Evolutionary conservation across 2,797 vertebrate species (phyloP), one percentile per base, ranked within the genome.

Genomic region (Acipenser oxyrinchus): DNA sequence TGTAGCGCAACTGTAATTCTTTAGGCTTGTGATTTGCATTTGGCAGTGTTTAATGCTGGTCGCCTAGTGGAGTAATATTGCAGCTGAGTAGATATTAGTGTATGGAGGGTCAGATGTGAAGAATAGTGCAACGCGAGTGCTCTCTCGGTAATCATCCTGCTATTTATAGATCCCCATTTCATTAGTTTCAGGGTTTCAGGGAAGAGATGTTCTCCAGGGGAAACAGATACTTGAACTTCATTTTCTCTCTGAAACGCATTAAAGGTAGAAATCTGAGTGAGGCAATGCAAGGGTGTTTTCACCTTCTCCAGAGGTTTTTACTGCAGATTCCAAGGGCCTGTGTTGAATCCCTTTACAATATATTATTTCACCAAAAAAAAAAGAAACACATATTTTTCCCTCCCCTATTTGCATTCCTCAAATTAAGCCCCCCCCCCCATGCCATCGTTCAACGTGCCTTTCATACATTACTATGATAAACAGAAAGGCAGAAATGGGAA

Each of bases 391-490:
- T 89, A 88, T 89, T 86, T 85, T 87, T 81, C 85, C 87, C 86
- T 84, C 85, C 87, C 83, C 86, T 89, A 92, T 94, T 94, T 95
- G 87, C 90, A 89, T 90, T 91, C 86, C 78, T 87, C 88, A 90
- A 93, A 95, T 93, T 89, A 93, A 94, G 90, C 92, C 88, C 86
- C 90, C 83, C 23, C 23, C 23, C 86, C 90, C 83, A 81, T 89
- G 91, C 91, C 92, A 93, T 92, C 93, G 92, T 95, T 94, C 90
- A 84, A 90, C 87, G 83, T 90, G 89, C 79, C 89, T 93, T 94
- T 92, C 92, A 90, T 93, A 91, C 92, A 94, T 94, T 95, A 93
- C 86, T 94, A 93, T 98, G 96, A 98, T 96, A 85, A 94, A 99
- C 95, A 88, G 93, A 93, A 94, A 93, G 23, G 92, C 88, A 95